Conservation (phyloP, 1,140 invertebrate genomes). For the Lordiphosa collinella region DNA sequence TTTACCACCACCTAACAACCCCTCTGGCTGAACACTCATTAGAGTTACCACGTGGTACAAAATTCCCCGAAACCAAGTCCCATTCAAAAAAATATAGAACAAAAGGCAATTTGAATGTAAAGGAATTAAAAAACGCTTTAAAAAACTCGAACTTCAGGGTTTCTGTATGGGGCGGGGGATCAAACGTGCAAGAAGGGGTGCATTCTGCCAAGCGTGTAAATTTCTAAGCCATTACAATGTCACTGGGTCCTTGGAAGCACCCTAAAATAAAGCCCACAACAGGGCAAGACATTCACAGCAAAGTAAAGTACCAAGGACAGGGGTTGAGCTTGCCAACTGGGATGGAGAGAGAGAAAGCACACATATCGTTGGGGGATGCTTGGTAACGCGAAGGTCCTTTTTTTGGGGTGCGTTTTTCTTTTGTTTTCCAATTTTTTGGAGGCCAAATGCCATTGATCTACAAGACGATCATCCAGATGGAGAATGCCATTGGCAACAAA, state of each 20-base stretch:
- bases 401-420: conserved; percentile 20
- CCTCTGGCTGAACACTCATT: conserved; percentile 1
- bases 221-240: conserved; percentile 72
- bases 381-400: conserved; percentile 10
- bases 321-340: conserved; percentile 48
- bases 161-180: conserved; percentile 19
- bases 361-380: conserved; percentile 30
- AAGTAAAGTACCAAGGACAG: conserved; percentile 56
- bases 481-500: background rate
- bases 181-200: conserved; percentile 55
- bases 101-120: conserved; percentile 62
- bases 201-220: conserved; percentile 50
- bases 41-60: conserved; percentile 22
- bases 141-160: conserved; percentile 29
- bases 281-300: conserved; percentile 47
- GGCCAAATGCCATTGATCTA: conserved; percentile 3
- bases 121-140: conserved; percentile 74
- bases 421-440: conserved; percentile 5
- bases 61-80: conserved; percentile 21
- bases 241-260: conserved; percentile 74
- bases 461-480: background rate
- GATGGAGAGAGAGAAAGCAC: background rate
- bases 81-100: conserved; percentile 28
- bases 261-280: conserved; percentile 34
- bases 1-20: conserved; percentile 19